Base-by-base conservation (phyloP, 2,797 vertebrate species). In the Psittacula echo region DNA sequence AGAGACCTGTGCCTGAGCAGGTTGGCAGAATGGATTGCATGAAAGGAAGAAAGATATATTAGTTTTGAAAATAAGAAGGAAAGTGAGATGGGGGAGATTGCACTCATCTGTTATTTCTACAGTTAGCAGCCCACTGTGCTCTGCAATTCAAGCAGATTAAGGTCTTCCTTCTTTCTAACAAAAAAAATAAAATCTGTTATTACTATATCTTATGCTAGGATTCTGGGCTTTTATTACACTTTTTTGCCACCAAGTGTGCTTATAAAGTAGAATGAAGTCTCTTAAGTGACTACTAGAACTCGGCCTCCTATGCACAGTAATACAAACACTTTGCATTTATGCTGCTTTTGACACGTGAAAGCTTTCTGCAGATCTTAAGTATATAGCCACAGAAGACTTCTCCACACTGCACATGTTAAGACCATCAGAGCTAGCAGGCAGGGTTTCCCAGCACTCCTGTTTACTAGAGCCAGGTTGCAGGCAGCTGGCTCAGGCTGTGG, bases 41-140 rank as follows among this genome's bases (percentile, higher is more conserved):
- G 90, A 85, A 93, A 90, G 34, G 68, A 95, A 85, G 13, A 83
- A 97, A 96, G 73, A 89, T 20, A 45, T 54, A 87, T 76, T 92
- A 39, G 50, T 71, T 96, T 73, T 81, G 86, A 88, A 94, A 89
- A 76, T 22, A 56, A 88, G 86, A 91, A 37, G 11, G 10, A 39
- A 72, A 87, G 22, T 4, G 17, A 79, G 51, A 67, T 20, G 32
- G 77, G 48, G 30, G 62, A 95, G 74, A 61, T 44, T 54, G 45
- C 24, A 37, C 80, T 30, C n/a, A 73, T 94, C 56, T 53, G 50
- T 83, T 95, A 90, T 94, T 97, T 96, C 71, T 73, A 64, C 76
- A 95, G 95, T 94, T 96, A 96, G 66, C 50, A 93, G 70, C 9
- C 1, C 21, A 76, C 42, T 91, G 41, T 90, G 54, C 44, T 81